phyloP scores from a whole-genome alignment of 2,797 vertebrate genomes.

The Natrix natrix region DNA sequence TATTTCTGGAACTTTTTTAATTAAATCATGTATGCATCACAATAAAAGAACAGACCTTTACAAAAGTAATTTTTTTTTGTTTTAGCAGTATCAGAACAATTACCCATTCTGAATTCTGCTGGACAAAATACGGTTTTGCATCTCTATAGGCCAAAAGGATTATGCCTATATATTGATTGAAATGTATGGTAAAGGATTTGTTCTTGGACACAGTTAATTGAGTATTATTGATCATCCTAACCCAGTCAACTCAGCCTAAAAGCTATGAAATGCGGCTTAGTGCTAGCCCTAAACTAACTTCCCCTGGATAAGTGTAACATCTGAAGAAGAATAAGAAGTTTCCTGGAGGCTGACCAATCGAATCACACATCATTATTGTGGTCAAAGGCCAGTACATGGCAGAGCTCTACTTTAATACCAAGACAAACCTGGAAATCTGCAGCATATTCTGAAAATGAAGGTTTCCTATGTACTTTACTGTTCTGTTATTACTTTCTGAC shows the following conservation, averaged over 20 bases:
- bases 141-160: not conserved
- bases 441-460: not conserved
- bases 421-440: not conserved
- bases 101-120: not conserved
- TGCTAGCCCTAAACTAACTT: not conserved
- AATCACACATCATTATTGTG: not conserved
- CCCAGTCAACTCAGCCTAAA: not conserved
- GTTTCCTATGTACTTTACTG: not conserved
- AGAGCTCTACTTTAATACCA: not conserved
- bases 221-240: not conserved
- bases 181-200: not conserved
- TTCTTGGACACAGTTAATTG: not conserved
- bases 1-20: not conserved
- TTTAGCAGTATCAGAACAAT: not conserved
- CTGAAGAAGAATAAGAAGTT: not conserved
- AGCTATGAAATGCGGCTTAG: not conserved
- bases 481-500: not conserved
- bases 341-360: not conserved
- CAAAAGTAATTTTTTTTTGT: rapidly evolving
- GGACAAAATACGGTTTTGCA: not conserved
- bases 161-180: not conserved
- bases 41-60: not conserved
- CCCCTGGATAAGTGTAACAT: not conserved
- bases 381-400: not conserved
- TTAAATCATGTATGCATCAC: not conserved